Conservation (phyloP, 2,113 vertebrate species). For the Heptranchias perlo region DNA sequence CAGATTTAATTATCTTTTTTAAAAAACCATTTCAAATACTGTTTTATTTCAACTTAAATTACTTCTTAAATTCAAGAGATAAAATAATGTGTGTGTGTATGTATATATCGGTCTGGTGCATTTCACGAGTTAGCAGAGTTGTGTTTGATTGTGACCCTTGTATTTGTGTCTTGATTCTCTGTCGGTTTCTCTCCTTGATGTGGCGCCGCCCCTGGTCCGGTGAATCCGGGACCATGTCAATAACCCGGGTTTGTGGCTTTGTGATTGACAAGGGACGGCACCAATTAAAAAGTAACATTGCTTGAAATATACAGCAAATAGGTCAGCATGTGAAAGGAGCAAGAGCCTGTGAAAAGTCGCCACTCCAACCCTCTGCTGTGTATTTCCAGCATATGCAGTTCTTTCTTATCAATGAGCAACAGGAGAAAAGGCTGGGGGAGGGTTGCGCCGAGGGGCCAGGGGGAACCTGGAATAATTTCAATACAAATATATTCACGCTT, state of each 20-base stretch:
- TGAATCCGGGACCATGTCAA: background rate
- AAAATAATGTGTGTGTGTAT: background rate
- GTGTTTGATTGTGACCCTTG: background rate
- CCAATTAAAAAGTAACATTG: background rate
- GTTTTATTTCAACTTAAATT: background rate
- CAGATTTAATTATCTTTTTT: conserved; percentile 25
- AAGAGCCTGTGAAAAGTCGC: background rate
- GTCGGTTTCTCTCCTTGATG: background rate
- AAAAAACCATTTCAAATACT: background rate
- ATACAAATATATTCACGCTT: conserved; percentile 12
- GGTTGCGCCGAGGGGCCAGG: background rate
- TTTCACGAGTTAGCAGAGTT: background rate
- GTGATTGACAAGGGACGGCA: background rate
- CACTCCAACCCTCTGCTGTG: background rate
- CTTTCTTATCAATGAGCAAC: background rate
- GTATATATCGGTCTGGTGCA: background rate
- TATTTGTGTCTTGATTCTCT: background rate
- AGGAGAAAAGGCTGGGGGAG: background rate
- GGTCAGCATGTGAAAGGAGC: background rate
- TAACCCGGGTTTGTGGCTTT: background rate
- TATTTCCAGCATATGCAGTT: background rate
- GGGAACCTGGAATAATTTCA: background rate
- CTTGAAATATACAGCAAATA: background rate
- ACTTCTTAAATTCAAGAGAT: background rate
- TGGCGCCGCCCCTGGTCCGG: background rate